Percentiles rank a stretch among this genome's conserved stretches.
Evolutionary conservation across 2,888 invertebrate species (phyloP).

Genomic region (Hermaeophaga mercurialis): DNA sequence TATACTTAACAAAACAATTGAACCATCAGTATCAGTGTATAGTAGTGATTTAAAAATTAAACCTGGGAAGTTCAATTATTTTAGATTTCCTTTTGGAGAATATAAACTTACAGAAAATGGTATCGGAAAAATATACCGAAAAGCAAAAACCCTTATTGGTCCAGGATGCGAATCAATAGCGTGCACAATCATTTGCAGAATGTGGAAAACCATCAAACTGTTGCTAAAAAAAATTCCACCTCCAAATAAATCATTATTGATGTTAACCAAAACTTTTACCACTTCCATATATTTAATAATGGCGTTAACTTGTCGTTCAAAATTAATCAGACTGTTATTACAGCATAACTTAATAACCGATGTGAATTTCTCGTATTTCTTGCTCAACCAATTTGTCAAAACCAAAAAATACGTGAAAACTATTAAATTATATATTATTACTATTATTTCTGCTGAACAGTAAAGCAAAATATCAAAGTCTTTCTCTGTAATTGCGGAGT

Average conservation of each 20-base stretch:
- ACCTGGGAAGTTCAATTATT: too few species aligned
- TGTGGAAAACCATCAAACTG: too few species aligned
- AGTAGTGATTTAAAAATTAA: too few species aligned
- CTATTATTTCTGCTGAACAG: not conserved
- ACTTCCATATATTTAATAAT: not conserved
- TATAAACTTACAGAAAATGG: slow-evolving; percentile 8
- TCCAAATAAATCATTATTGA: not conserved
- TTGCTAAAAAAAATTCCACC: not conserved
- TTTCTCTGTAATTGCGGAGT: too few species aligned
- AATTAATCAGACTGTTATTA: not conserved
- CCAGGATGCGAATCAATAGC: not conserved
- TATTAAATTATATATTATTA: not conserved
- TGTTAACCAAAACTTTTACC: not conserved
- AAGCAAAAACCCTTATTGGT: too few species aligned
- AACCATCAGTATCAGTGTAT: too few species aligned
- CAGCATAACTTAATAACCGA: not conserved
- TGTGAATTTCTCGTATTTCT: slow-evolving; percentile 5
- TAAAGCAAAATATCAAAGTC: not conserved
- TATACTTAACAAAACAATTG: too few species aligned
- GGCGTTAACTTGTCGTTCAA: not conserved
- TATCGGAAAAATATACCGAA: not conserved
- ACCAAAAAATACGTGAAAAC: slow-evolving; percentile 17
- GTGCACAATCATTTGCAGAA: not conserved
- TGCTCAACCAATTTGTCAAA: slow-evolving; percentile 19
- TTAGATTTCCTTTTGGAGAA: too few species aligned